Base-by-base conservation (phyloP, 2,113 vertebrate genomes). In the Corythoichthys intestinalis region DNA sequence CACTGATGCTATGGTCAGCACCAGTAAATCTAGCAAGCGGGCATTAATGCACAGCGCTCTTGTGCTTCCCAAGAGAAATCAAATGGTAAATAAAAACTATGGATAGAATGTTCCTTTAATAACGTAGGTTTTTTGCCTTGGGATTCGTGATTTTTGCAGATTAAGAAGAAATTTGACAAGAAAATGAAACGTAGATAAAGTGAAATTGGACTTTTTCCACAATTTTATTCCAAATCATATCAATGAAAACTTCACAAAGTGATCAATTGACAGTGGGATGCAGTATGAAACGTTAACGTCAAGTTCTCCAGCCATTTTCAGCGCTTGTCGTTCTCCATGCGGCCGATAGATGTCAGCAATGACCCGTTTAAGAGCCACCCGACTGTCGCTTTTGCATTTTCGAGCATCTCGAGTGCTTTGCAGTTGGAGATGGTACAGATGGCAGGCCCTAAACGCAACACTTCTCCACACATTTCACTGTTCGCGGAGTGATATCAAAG, bases 341-440 rank as follows among this genome's bases (percentile, higher is more conserved):
- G 53, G 69, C 88, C 91, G 85, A 74, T 87, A 93, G 92, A 91
- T 92, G 92, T 73, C 92, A 92, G 88, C 90, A 91, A 80, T 83
- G 87, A 83, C 86, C 81, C 84, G 4, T 75, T 83, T 62, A 87
- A 85, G 68, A 69, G n/a, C 52, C 4, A 15, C 0, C 7, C 17
- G 14, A 1, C 49, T 14, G 17, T 15, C 15, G 6, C 17, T 11
- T 65, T 59, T 48, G 69, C 48, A 39, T 15, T 71, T 62, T 70
- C 17, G 73, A 79, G 73, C 82, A 71, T 78, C 80, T 62, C 69
- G 66, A 79, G 74, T 71, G 79, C 86, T 88, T 80, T 81, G 82
- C 81, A 87, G 83, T 85, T 88, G 84, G 86, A 89, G 87, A 83
- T 61, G 83, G 85, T 89, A 86, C 86, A 86, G 85, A 90, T 89